phyloP scores from a whole-genome alignment of 2,113 vertebrate species.

The Apaloderma vittatum region DNA sequence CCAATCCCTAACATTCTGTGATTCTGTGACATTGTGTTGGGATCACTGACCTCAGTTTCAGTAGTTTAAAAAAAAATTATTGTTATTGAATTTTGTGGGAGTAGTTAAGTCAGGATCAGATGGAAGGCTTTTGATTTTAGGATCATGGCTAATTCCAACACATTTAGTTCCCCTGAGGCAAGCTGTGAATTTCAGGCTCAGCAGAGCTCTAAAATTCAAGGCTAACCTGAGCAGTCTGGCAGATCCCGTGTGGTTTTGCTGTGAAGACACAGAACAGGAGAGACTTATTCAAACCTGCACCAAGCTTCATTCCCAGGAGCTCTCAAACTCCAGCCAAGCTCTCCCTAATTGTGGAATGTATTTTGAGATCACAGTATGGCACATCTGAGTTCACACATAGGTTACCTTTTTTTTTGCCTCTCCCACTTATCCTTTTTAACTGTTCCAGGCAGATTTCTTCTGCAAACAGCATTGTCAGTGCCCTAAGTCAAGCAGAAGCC shows the following conservation, averaged over 20 bases:
- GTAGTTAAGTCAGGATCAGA: background rate
- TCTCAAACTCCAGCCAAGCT: background rate
- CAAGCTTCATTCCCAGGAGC: background rate
- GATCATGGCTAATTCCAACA: background rate
- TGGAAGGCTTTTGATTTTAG: background rate
- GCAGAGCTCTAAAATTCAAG: background rate
- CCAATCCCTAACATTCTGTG: too few species aligned
- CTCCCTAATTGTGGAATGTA: background rate
- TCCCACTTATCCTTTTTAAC: background rate
- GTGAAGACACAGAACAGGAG: background rate
- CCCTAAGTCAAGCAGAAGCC: background rate
- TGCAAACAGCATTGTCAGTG: background rate
- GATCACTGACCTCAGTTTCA: background rate
- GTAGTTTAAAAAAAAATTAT: background rate
- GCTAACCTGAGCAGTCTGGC: background rate
- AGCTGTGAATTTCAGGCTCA: background rate
- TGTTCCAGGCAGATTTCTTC: background rate
- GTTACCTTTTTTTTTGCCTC: background rate
- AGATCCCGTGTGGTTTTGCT: background rate
- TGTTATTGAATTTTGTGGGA: background rate
- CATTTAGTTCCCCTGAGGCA: background rate
- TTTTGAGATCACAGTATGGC: background rate
- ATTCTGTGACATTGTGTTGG: background rate
- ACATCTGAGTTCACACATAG: background rate
- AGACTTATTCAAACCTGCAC: background rate